Conservation (phyloP, 1,140 invertebrate genomes). For the Lerema accius region DNA sequence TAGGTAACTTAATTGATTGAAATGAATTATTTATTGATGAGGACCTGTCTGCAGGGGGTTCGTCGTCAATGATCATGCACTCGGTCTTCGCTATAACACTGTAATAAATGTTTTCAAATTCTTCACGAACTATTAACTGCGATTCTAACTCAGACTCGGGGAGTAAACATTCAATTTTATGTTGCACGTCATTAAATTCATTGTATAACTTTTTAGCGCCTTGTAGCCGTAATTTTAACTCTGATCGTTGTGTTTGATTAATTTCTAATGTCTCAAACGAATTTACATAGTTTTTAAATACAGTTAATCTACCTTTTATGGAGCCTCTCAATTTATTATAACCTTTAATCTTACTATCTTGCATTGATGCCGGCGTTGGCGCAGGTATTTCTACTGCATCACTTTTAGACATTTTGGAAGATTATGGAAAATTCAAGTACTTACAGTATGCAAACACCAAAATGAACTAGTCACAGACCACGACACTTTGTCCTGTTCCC, state of each 20-base stretch:
- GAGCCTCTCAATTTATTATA: constrained; percentile 9
- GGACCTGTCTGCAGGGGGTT: background rate
- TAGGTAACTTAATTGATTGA: constrained; percentile 8
- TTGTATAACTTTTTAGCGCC: constrained; percentile 3
- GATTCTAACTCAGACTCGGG: constrained; percentile 5
- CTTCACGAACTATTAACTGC: background rate
- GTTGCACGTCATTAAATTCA: constrained; percentile 15
- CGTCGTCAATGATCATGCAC: background rate
- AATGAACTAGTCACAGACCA: background rate
- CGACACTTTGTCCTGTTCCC: no score
- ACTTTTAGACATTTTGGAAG: constrained; percentile 13
- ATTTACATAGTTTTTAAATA: constrained; percentile 6
- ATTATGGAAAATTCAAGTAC: background rate
- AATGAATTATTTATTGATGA: background rate
- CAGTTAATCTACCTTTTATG: constrained; percentile 4
- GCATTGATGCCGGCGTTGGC: no score
- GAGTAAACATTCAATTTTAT: constrained; percentile 20
- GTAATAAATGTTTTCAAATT: constrained; percentile 12
- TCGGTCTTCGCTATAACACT: constrained; percentile 12
- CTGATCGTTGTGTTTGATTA: constrained; percentile 2
- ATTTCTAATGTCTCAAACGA: background rate
- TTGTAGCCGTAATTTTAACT: constrained; percentile 11
- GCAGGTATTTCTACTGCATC: no score
- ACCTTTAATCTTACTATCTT: no score
- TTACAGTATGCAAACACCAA: constrained; percentile 11